These are phyloP conservation scores for Alligator sinensis DNA, from an alignment of 2,113 vertebrate species.

Conservation along the genomic window DNA sequence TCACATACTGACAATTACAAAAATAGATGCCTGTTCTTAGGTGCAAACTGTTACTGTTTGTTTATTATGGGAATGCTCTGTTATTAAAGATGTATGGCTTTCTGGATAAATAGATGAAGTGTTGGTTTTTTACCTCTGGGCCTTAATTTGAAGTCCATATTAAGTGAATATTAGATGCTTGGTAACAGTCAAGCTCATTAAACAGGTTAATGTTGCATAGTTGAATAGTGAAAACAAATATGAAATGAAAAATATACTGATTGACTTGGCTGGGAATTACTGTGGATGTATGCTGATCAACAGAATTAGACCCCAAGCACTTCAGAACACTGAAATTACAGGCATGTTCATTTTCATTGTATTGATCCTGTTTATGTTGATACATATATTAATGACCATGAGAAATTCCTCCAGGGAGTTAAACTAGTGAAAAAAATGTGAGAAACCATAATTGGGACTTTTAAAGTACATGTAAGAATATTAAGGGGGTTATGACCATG, in stretches of 20 bases:
- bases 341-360: not conserved
- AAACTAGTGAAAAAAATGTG: not conserved
- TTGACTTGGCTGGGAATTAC: not conserved
- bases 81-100: not conserved
- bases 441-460: not conserved
- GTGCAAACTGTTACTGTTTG: not conserved
- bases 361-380: not conserved
- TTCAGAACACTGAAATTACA: not conserved
- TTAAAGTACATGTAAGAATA: not conserved
- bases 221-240: no score
- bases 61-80: constrained; percentile 6
- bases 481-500: no score
- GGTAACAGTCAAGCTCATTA: not conserved
- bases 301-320: not conserved
- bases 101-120: not conserved
- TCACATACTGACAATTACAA: constrained; percentile 26
- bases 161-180: not conserved
- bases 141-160: not conserved
- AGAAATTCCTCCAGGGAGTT: not conserved
- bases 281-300: not conserved
- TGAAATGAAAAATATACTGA: not conserved
- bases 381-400: not conserved
- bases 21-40: constrained; percentile 35
- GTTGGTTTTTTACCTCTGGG: not conserved
- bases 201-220: not conserved